phyloP scores from a whole-genome alignment of 2,797 vertebrate species.

The Sebastes matsubarae region DNA sequence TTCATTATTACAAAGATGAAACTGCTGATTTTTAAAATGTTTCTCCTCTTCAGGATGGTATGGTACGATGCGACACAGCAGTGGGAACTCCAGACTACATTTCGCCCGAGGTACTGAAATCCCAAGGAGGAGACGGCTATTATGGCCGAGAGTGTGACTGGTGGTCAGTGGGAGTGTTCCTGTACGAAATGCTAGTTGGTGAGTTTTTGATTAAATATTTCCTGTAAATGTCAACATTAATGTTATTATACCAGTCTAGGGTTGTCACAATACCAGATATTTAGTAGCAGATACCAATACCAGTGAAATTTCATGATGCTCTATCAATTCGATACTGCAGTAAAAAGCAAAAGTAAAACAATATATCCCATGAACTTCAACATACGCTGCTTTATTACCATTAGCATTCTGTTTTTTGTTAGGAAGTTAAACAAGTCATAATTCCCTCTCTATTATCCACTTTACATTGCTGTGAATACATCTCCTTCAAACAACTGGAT shows the following conservation, averaged over 20 bases:
- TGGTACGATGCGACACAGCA: constrained; percentile 99
- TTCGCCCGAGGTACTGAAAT: constrained; percentile 98
- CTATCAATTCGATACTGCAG: too few species aligned
- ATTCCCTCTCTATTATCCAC: too few species aligned
- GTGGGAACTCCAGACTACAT: constrained; percentile 99
- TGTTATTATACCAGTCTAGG: not conserved
- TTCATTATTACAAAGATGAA: not conserved
- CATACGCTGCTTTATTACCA: too few species aligned
- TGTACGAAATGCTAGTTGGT: constrained; percentile 99
- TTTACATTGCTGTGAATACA: too few species aligned
- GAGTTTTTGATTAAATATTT: constrained; percentile 71
- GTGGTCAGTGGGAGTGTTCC: constrained; percentile 99
- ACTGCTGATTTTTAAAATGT: not conserved
- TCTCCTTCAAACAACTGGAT: too few species aligned
- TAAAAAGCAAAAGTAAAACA: too few species aligned
- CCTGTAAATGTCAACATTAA: not conserved
- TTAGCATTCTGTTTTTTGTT: too few species aligned
- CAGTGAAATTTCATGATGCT: too few species aligned
- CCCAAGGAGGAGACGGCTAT: constrained; percentile 97
- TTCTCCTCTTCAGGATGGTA: constrained; percentile 88
- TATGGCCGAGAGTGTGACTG: constrained; percentile 98
- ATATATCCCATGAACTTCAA: too few species aligned
- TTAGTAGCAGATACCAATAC: too few species aligned
- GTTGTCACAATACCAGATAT: too few species aligned
- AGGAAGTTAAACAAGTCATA: too few species aligned